Evolutionary conservation across 2,888 invertebrate species (phyloP).

Genomic region (Cyclophora albipunctata): DNA sequence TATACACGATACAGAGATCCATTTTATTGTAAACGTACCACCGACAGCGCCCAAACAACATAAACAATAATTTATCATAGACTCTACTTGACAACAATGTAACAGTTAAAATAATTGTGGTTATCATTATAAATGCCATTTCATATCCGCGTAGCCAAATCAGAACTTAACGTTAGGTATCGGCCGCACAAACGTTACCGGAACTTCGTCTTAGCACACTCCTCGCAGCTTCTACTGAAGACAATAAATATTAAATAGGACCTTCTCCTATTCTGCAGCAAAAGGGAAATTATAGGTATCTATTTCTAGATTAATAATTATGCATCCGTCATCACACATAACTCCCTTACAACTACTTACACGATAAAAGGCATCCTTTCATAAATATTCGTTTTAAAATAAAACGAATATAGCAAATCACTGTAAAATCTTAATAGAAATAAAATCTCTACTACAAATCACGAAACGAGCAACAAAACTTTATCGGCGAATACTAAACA

Average conservation of each 20-base stretch:
- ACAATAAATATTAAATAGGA: constrained; percentile 39
- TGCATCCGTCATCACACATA: constrained; percentile 43
- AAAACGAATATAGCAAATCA: constrained; percentile 55
- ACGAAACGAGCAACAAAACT: constrained; percentile 60
- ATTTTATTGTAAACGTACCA: constrained; percentile 29
- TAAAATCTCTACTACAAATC: constrained; percentile 51
- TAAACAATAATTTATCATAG: constrained; percentile 69
- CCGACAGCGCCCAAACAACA: constrained; percentile 40
- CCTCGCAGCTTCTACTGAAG: constrained; percentile 36
- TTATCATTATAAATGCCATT: constrained; percentile 63
- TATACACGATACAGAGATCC: constrained; percentile 22
- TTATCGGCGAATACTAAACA: constrained; percentile 50
- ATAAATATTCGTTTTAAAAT: constrained; percentile 52
- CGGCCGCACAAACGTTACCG: constrained; percentile 31
- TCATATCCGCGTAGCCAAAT: constrained; percentile 46
- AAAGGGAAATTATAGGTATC: constrained; percentile 41
- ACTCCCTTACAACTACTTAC: constrained; percentile 65
- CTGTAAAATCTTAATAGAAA: constrained; percentile 43
- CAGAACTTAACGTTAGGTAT: constrained; percentile 42
- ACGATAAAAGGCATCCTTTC: constrained; percentile 69
- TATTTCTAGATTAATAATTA: constrained; percentile 51
- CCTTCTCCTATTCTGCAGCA: constrained; percentile 45
- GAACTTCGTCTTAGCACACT: constrained; percentile 36
- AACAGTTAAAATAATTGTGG: constrained; percentile 60
- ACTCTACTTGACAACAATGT: constrained; percentile 66